These are phyloP conservation scores for Agonopterix arenella DNA, from an alignment of 2,888 invertebrate species.

Conservation along the genomic window DNA sequence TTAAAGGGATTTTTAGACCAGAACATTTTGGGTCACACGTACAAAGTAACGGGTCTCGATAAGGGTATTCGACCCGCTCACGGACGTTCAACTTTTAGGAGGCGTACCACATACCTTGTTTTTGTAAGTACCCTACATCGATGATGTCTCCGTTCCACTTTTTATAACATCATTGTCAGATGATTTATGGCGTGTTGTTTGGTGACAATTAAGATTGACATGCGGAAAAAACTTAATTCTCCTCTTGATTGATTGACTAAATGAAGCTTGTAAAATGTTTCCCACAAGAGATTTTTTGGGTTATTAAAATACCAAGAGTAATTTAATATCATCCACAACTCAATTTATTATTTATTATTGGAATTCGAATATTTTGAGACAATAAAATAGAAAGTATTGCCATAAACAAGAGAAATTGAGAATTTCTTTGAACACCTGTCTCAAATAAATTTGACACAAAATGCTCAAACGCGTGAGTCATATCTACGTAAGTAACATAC, in stretches of 20 bases:
- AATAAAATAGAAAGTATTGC: too few species aligned
- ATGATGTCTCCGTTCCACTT: conserved; percentile 31
- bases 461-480: not conserved
- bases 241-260: too few species aligned
- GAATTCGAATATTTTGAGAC: too few species aligned
- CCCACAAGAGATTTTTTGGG: too few species aligned
- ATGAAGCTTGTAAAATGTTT: too few species aligned
- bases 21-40: conserved; percentile 16
- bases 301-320: too few species aligned
- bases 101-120: conserved; percentile 35
- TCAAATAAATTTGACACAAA: not conserved
- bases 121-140: conserved; percentile 23
- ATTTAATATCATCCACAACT: too few species aligned
- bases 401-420: not conserved
- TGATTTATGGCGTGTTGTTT: conserved; percentile 15
- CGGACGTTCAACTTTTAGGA: conserved; percentile 46
- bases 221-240: too few species aligned
- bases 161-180: conserved; percentile 33
- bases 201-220: conserved; percentile 10
- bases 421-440: not conserved
- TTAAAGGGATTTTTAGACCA: not conserved
- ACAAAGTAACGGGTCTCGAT: conserved; percentile 27
- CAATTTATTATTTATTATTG: too few species aligned
- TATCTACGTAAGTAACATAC: conserved; percentile 1
- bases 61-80: conserved; percentile 22